A percentile compares a stretch with the other conserved stretches of the same genome.
Conservation (phyloP, 2,888 invertebrate genomes). For the Scaptomyza caliginosa region DNA sequence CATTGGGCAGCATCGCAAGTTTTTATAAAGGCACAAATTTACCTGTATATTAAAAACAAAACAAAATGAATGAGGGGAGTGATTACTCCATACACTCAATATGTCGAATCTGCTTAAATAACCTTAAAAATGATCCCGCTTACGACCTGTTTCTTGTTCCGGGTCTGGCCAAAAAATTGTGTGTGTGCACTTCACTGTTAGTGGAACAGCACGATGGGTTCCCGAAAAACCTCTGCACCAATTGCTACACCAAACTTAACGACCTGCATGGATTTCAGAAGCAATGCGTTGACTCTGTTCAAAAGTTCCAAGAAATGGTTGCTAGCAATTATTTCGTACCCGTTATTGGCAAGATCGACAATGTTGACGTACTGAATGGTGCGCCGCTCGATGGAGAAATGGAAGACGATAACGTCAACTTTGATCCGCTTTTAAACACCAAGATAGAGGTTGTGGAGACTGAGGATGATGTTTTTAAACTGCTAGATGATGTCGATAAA, state of each 20-base stretch:
- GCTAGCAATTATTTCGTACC: slow-evolving; percentile 48
- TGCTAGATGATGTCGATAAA: slow-evolving; percentile 74
- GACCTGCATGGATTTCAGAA: slow-evolving; percentile 80
- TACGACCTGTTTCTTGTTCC: slow-evolving; percentile 76
- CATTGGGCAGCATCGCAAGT: slow-evolving; percentile 16
- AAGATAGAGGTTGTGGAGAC: slow-evolving; percentile 76
- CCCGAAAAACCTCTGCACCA: slow-evolving; percentile 75
- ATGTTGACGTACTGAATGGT: slow-evolving; percentile 60
- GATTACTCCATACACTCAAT: slow-evolving; percentile 70
- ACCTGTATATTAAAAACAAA: neutral
- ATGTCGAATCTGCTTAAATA: slow-evolving; percentile 80
- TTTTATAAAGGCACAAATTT: slow-evolving; percentile 5
- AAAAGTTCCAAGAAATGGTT: slow-evolving; percentile 74
- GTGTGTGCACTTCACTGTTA: slow-evolving; percentile 77
- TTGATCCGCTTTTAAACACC: slow-evolving; percentile 47
- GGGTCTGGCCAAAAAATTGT: slow-evolving; percentile 78
- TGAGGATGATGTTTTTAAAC: slow-evolving; percentile 75
- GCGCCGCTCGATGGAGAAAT: slow-evolving; percentile 44
- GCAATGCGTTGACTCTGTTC: slow-evolving; percentile 75
- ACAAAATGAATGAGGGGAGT: slow-evolving; percentile 54
- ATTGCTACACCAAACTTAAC: slow-evolving; percentile 69
- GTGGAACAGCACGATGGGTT: slow-evolving; percentile 81
- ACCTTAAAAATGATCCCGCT: slow-evolving; percentile 58
- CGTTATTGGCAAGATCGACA: slow-evolving; percentile 34
- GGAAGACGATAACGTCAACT: slow-evolving; percentile 68